Base-by-base conservation (phyloP, 2,797 vertebrate species). In the Acrossocheilus wenchowensis region DNA sequence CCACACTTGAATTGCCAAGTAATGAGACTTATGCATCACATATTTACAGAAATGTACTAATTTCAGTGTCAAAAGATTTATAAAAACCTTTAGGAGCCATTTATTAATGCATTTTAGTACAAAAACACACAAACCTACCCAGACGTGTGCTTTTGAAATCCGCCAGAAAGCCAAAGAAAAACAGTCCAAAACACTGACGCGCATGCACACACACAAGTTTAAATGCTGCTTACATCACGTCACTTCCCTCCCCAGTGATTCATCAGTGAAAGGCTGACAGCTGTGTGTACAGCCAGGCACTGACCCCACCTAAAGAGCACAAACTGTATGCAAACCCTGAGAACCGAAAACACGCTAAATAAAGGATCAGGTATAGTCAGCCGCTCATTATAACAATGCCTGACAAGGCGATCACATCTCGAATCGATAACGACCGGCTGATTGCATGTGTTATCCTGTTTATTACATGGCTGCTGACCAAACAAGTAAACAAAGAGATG, bases 201-300 rank as follows among this genome's bases (percentile, higher is more conserved):
- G 80, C 57, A 89, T 26, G 68, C 43, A 81, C 62, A 71, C 23
- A 39, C 71, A 78, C 77, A 73, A 26, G 52, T 62, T 83, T 39
- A 78, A 78, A 71, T 45, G 74, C 83, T 52, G 48, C 50, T 86
- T 87, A 12, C 8, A 64, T 82, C 79, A 82, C 19, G 54, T 77
- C 30, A 57, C 66, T 79, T 78, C 45, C 43, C 54, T 75, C 60
- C 68, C 54, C 21, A 66, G 82, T 71, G 64, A 54, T 85, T 78
- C 43, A 69, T 85, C 62, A 79, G 66, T 78, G 50, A 78, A 78
- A 71, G 48, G 75, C 36, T 75, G 82, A 66, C 82, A 83, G 30
- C 57, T 30, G 75, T 45, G 75, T 78, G 83, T 78, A 69, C 45
- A 30, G 30, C 30, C 30, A 85, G 19, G 7, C 34, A 21, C 60